phyloP scores from a whole-genome alignment of 2,113 vertebrate genomes.

The Malurus melanocephalus region DNA sequence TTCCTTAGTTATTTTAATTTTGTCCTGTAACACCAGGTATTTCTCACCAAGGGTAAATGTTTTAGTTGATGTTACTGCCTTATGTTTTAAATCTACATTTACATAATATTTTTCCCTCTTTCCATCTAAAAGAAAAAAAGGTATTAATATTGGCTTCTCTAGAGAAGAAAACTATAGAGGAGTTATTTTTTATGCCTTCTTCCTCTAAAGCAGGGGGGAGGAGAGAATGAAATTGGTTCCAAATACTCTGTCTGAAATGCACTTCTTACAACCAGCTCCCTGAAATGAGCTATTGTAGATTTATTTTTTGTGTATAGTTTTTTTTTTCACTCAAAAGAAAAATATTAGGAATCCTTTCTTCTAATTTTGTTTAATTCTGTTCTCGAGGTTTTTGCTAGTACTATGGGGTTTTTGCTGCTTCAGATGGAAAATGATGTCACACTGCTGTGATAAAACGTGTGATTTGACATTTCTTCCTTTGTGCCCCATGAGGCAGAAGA shows the following conservation, averaged over 20 bases:
- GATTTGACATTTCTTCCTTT: background rate
- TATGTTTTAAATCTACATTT: background rate
- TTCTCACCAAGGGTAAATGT: background rate
- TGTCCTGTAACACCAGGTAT: background rate
- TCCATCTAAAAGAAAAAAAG: background rate
- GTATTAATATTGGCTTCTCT: background rate
- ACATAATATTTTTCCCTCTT: background rate
- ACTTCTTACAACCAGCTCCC: background rate
- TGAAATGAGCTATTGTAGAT: background rate
- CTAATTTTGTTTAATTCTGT: background rate
- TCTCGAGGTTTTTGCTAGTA: background rate
- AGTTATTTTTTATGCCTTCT: background rate
- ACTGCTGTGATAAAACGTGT: background rate
- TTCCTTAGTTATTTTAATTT: background rate
- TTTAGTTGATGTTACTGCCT: background rate
- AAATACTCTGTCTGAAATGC: background rate
- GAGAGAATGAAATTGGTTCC: background rate
- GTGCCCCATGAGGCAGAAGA: background rate
- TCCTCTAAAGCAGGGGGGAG: accelerated
- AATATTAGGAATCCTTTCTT: background rate
- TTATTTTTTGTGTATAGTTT: background rate
- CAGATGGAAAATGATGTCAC: background rate
- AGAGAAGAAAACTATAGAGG: background rate
- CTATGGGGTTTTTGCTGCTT: background rate
- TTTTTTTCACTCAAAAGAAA: background rate